Base-by-base conservation (phyloP, 2,888 invertebrate genomes). In the Drosophila subsilvestris region DNA sequence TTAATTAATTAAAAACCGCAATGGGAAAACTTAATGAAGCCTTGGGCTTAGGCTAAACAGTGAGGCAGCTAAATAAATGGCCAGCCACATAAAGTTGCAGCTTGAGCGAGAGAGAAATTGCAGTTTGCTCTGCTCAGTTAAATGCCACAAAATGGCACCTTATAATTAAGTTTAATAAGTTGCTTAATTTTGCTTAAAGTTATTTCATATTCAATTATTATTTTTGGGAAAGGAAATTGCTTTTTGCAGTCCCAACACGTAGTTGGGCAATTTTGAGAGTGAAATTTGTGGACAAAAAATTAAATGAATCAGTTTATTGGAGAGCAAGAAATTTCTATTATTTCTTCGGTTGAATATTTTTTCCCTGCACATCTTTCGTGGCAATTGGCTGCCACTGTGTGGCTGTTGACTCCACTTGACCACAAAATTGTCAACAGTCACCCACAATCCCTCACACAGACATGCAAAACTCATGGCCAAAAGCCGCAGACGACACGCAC, bases 361-460 rank as follows among this genome's bases (percentile, higher is more conserved):
- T 6, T 14, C 6, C 37, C 37, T 10, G 6, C 1, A 9, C 17
- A 22, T 57, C 14, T 57, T 49, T 50, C 63, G 55, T 29, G 61
- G 73, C 56, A 63, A 71, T 84, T 77, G 69, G 53, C 32, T 70
- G 74, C 63, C 65, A 71, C 57, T 63, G 55, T 59, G 63, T 60
- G 65, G 60, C 71, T 82, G 74, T 74, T 81, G 78, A 74, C 79
- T 71, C 69, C 78, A 56, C 60, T 76, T 74, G 54, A 76, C 80
- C 76, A 54, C 80, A 76, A 74, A 78, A 78, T 61, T 76, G 75
- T 82, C 85, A 82, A 79, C 79, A 76, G 70, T 74, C 62, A n/a
- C 55, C 58, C 53, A 51, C 61, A 58, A 37, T 37, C 47, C 14
- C 45, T 32, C 60, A 59, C 20, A 10, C 37, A 49, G 17, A 49